Evolutionary conservation across 1,140 invertebrate genomes (phyloP).

Genomic region (Calephelis virginiensis): DNA sequence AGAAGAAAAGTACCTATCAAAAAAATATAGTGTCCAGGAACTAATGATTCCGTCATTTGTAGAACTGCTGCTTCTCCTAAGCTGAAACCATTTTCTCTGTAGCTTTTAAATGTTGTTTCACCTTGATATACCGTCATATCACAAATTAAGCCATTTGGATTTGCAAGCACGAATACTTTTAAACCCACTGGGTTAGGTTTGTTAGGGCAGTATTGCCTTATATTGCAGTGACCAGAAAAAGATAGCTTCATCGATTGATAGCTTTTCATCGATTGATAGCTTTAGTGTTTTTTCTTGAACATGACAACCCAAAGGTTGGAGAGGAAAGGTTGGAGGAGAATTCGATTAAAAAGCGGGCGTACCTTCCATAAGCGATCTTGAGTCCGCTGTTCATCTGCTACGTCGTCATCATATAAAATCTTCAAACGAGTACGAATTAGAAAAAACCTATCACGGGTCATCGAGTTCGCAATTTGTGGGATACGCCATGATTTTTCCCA

Average conservation of each 20-base stretch:
- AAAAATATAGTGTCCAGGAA: constrained; percentile 1
- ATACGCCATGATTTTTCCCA: no score
- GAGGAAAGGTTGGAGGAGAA: no score
- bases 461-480: no score
- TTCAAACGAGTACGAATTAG: not conserved
- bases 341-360: not conserved
- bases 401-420: constrained; percentile 1
- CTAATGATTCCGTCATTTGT: not conserved
- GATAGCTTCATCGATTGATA: not conserved
- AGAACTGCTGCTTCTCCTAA: not conserved
- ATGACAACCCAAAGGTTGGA: not conserved
- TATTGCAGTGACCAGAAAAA: constrained; percentile 1
- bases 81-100: not conserved
- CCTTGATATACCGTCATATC: no score
- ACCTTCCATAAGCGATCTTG: constrained; percentile 3
- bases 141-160: no score
- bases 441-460: not conserved
- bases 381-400: not conserved
- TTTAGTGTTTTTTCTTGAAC: not conserved
- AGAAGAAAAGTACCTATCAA: not conserved
- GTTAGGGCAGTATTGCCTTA: not conserved
- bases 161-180: no score
- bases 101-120: not conserved
- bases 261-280: not conserved
- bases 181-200: no score